phyloP scores from a whole-genome alignment of 2,888 invertebrate species.

The Lagria hirta region DNA sequence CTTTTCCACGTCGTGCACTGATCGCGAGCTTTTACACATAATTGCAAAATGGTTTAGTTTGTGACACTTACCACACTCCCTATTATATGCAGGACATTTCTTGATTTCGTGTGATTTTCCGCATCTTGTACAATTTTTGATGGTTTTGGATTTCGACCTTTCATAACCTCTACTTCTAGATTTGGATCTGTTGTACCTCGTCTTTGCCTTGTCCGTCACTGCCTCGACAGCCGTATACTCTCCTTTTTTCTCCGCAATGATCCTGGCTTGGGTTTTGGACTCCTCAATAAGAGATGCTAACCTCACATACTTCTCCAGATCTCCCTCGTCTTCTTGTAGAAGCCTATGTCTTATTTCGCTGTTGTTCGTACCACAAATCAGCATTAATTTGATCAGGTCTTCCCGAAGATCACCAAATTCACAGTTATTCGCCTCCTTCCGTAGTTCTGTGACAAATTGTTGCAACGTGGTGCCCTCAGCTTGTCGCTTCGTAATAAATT shows the following conservation, averaged over 20 bases:
- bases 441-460: constrained; percentile 17
- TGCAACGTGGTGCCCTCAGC: constrained; percentile 9
- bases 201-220: not conserved
- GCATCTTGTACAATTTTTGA: constrained; percentile 13
- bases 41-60: constrained; percentile 15
- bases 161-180: not conserved
- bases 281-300: no score
- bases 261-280: constrained; percentile 2
- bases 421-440: constrained; percentile 15
- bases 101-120: constrained; percentile 6
- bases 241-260: no score
- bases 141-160: not conserved
- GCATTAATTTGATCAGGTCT: constrained; percentile 15
- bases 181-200: not conserved
- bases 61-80: constrained; percentile 9
- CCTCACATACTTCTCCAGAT: not conserved
- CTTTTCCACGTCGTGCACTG: not conserved
- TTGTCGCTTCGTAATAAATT: constrained; percentile 12
- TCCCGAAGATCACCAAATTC: constrained; percentile 14
- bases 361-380: constrained; percentile 16
- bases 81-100: constrained; percentile 12
- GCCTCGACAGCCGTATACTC: not conserved
- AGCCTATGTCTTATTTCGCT: constrained; percentile 13
- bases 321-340: constrained; percentile 11
- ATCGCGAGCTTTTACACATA: constrained; percentile 1